Base-by-base conservation (phyloP, 2,888 invertebrate genomes). In the Rhagophthalmus giganteus region DNA sequence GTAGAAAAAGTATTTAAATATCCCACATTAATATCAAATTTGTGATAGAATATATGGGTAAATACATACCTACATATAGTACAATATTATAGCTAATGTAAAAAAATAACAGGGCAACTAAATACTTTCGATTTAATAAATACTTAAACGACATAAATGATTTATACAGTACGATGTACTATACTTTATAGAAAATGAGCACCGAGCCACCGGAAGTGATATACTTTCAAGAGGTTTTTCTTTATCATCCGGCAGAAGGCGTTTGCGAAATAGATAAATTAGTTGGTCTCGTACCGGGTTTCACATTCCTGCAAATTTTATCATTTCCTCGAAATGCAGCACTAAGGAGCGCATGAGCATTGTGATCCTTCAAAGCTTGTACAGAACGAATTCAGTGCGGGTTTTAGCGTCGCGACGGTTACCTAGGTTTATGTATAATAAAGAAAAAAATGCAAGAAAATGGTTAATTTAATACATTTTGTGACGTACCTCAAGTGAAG, bases 321-420 rank as follows among this genome's bases (percentile, higher is more conserved):
- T 58, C 57, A 61, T 55, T 62, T 58, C 58, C 54, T 51, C 56
- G 53, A 58, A 57, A 60, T 62, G 58, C 59, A 58, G 63, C 58
- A 62, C 52, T 54, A 57, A 47, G 56, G 31, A 35, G 59, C 58
- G 58, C 63, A 62, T 60, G 64, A 45, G 56, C 55, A 48, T 44
- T 52, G 46, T 32, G 35, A 45, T 33, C 38, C 50, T 45, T 40
- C 47, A 46, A 53, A 54, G 56, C 56, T 55, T 57, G 46, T 51
- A 56, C 60, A 59, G 60, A 64, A 62, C 57, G 60, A 65, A 66
- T 57, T 68, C 69, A 68, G 68, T 69, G 67, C 65, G 64, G 68
- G 62, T 65, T 66, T 58, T 62, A 61, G 49, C 65, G 65, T 62
- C 66, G 63, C 57, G 60, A 61, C 66, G 65, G 62, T 45, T 45